Evolutionary conservation across 2,888 invertebrate species (phyloP).

Genomic region (Germaria angustata): DNA sequence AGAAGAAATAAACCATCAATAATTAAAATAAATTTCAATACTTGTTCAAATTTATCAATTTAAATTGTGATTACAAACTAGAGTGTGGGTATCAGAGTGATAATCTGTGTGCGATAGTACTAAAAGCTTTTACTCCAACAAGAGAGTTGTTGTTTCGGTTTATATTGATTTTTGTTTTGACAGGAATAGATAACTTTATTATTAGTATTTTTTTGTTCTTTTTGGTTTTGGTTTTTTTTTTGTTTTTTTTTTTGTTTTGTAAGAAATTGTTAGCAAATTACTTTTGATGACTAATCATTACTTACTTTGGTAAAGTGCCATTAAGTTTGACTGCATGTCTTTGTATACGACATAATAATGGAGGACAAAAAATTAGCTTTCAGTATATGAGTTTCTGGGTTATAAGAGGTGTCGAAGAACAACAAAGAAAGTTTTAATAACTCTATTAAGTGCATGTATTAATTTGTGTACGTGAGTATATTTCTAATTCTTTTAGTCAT

Average conservation of each 20-base stretch:
- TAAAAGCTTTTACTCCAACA: not conserved
- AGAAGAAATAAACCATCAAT: not conserved
- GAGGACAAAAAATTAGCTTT: not conserved
- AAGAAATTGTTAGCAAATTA: constrained; percentile 51
- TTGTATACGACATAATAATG: not conserved
- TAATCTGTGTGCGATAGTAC: not conserved
- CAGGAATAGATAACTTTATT: constrained; percentile 18
- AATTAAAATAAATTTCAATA: constrained; percentile 19
- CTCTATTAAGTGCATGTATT: constrained; percentile 8
- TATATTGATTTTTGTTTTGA: constrained; percentile 37
- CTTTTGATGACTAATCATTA: constrained; percentile 61
- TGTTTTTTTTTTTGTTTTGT: not conserved
- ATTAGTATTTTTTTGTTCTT: constrained; percentile 7
- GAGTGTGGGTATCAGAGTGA: not conserved
- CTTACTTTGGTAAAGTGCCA: constrained; percentile 39
- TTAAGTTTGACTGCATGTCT: constrained; percentile 22
- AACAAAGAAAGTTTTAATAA: constrained; percentile 36
- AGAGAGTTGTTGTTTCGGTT: not conserved
- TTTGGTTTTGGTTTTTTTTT: no score
- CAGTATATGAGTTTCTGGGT: not conserved
- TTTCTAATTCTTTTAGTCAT: constrained; percentile 53
- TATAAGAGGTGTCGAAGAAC: constrained; percentile 20
- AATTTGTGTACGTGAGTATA: not conserved
- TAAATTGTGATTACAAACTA: not conserved
- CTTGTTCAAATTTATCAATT: constrained; percentile 49